These are phyloP conservation scores for Artemia sinica DNA, from an alignment of 2,888 invertebrate species.

Conservation along the genomic window DNA sequence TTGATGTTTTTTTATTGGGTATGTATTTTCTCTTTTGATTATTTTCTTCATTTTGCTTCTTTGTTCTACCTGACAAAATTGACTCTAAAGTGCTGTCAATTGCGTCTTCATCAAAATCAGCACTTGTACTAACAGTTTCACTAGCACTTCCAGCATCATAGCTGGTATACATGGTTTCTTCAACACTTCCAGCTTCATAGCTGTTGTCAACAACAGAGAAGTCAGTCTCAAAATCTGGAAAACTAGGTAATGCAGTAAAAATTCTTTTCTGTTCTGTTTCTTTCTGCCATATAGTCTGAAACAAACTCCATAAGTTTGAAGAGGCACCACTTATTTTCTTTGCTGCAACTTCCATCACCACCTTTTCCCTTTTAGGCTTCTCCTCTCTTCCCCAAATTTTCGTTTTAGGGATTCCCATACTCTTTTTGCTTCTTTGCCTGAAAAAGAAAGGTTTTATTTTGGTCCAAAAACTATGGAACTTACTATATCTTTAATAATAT, in stretches of 20 bases:
- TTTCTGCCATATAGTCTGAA: not conserved
- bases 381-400: slow-evolving; percentile 7
- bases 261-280: slow-evolving; percentile 13
- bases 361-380: not conserved
- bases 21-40: no score
- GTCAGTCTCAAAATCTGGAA: not conserved
- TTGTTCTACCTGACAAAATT: no score
- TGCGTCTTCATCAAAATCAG: no score
- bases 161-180: no score
- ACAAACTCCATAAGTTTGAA: slow-evolving; percentile 10
- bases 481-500: no score
- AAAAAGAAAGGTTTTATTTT: not conserved
- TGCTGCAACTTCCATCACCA: no score
- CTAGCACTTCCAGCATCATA: no score
- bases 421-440: not conserved
- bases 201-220: not conserved
- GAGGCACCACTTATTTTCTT: not conserved
- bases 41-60: no score
- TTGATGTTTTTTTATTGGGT: not conserved
- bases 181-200: not conserved
- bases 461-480: no score
- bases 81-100: no score
- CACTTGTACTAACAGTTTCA: no score
- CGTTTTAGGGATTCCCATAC: not conserved
- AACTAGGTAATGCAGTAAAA: not conserved